Evolutionary conservation across 2,888 invertebrate genomes (phyloP).

Genomic region (Tipula lateralis): DNA sequence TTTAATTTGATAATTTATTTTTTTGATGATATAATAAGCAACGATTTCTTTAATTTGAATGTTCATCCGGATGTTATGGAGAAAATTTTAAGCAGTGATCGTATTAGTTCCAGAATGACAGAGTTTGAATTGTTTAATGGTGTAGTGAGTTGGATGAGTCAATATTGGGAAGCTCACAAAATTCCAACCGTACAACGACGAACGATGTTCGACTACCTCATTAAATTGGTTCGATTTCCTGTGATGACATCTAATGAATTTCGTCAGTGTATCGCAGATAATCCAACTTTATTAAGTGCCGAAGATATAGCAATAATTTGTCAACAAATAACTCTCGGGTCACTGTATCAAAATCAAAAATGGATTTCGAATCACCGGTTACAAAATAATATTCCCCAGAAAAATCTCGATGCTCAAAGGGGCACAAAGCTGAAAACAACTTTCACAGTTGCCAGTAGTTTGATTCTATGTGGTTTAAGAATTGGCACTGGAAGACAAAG

Average conservation of each 20-base stretch:
- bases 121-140: background rate
- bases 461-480: background rate
- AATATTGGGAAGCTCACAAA: background rate
- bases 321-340: background rate
- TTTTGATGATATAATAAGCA: too few relatives aligned
- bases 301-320: too few relatives aligned
- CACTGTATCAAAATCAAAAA: background rate
- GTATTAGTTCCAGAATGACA: background rate
- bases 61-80: background rate
- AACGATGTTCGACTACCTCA: background rate
- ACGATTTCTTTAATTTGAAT: too few relatives aligned
- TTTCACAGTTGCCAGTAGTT: background rate
- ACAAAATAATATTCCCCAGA: background rate
- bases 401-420: too few relatives aligned
- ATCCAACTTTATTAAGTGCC: background rate
- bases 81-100: background rate
- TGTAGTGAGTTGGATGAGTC: background rate
- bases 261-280: background rate
- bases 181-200: background rate
- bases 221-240: background rate
- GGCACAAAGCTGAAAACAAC: too few relatives aligned
- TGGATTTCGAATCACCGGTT: background rate
- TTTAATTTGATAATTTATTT: too few relatives aligned
- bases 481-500: background rate
- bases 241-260: background rate